Conservation (phyloP, 1,140 invertebrate species). For the Drosophila ercepeae region DNA sequence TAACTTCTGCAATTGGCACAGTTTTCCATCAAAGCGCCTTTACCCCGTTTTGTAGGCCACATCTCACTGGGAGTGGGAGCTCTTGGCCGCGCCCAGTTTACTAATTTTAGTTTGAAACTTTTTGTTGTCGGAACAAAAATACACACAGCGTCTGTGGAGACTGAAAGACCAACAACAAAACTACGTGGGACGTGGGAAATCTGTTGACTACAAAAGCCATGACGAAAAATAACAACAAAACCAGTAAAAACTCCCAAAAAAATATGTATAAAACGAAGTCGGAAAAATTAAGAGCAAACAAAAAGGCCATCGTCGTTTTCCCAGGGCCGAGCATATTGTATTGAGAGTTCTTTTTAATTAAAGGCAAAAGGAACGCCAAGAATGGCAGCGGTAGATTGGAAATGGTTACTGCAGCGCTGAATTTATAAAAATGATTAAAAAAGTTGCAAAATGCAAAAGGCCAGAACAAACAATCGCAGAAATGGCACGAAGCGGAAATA, state of each 20-base stretch:
- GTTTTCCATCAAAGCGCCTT: conserved; percentile 27
- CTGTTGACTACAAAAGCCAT: conserved; percentile 58
- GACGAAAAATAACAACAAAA: conserved; percentile 44
- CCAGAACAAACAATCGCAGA: conserved; percentile 71
- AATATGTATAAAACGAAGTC: conserved; percentile 24
- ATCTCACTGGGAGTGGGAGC: conserved; percentile 45
- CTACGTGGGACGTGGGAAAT: conserved; percentile 70
- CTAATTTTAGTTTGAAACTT: conserved; percentile 61
- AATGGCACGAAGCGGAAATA: conserved; percentile 55
- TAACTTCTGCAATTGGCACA: conserved; percentile 72
- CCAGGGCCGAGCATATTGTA: conserved; percentile 69
- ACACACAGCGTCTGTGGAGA: conserved; percentile 60
- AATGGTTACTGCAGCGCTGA: conserved; percentile 54
- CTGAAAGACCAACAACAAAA: conserved; percentile 32
- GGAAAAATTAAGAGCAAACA: conserved; percentile 74
- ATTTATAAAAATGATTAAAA: conserved; percentile 78
- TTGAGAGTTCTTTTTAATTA: conserved; percentile 81
- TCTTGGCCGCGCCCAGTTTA: conserved; percentile 39
- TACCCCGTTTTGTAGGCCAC: conserved; percentile 43
- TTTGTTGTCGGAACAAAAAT: conserved; percentile 49
- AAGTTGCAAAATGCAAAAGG: conserved; percentile 61
- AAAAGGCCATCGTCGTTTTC: conserved; percentile 55
- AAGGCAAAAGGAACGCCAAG: conserved; percentile 62
- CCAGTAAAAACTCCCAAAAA: conserved; percentile 19
- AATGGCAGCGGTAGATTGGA: conserved; percentile 42